phyloP scores from a whole-genome alignment of 2,888 invertebrate genomes.

The Agrochola litura region DNA sequence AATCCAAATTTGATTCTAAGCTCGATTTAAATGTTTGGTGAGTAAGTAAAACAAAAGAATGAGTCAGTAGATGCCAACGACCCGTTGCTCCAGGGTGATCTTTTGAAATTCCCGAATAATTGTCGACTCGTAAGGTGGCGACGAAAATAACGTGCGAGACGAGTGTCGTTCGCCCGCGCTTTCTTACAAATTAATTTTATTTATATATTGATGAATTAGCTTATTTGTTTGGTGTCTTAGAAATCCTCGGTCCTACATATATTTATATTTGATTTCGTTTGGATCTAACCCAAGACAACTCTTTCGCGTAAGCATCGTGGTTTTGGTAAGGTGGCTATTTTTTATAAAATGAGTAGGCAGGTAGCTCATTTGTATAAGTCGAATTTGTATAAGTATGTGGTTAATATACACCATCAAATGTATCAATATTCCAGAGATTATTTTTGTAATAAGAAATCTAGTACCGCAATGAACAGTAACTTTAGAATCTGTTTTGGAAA shows the following conservation, averaged over 20 bases:
- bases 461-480: slow-evolving; percentile 23
- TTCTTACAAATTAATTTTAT: slow-evolving; percentile 87
- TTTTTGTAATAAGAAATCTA: slow-evolving; percentile 36
- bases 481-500: slow-evolving; percentile 34
- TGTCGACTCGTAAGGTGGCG: slow-evolving; percentile 87
- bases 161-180: slow-evolving; percentile 83
- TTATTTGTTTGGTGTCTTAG: slow-evolving; percentile 80
- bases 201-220: slow-evolving; percentile 88
- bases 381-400: slow-evolving; percentile 33
- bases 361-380: slow-evolving; percentile 33
- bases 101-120: slow-evolving; percentile 90
- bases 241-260: slow-evolving; percentile 49
- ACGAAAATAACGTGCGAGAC: slow-evolving; percentile 86
- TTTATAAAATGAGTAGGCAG: slow-evolving; percentile 33
- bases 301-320: slow-evolving; percentile 15
- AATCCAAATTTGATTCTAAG: slow-evolving; percentile 68
- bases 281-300: slow-evolving; percentile 58
- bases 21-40: slow-evolving; percentile 67
- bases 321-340: slow-evolving; percentile 26
- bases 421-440: slow-evolving; percentile 36
- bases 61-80: slow-evolving; percentile 87
- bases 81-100: slow-evolving; percentile 87
- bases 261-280: slow-evolving; percentile 56
- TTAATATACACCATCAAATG: slow-evolving; percentile 34
- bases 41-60: slow-evolving; percentile 86